Evolutionary conservation across 2,888 invertebrate species (phyloP), one percentile per base, ranked within the genome.

Genomic region (Agrypnus murinus): DNA sequence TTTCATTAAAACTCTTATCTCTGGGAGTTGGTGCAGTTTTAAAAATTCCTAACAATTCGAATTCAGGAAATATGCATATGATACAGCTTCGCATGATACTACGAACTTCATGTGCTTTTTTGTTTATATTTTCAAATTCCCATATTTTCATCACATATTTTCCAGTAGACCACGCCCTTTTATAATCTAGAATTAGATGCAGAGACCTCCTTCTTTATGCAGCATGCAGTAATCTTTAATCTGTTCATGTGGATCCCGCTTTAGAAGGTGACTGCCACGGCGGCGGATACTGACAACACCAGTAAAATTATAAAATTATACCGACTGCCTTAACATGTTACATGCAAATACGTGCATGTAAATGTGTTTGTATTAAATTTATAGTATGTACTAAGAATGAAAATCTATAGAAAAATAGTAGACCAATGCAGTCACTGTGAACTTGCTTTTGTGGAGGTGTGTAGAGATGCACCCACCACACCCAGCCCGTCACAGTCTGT

Each of bases 391-490:
- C 65, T 43, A 45, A 50, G 76, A 76, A 77, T 77, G 73, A 76
- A 78, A 78, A 75, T 77, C 77, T 77, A 77, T 79, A 77, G 31
- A 43, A 43, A 14, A 38, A 15, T 17, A 57, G 34, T 7, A 50
- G 31, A 46, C 32, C 50, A 64, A 12, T 50, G 36, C 36, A 65
- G 46, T n/a, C n/a, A n/a, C n/a, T 55, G 72, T 70, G 82, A 82
- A 82, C 85, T 86, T 86, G 86, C 86, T 86, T 85, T 86, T 85
- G 86, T 85, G 83, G 85, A 83, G 80, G 82, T 80, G 85, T 84
- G 36, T 86, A 86, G 73, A 71, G 79, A 86, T 86, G 87, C 86
- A 88, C 86, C 89, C 87, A 86, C 87, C 87, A 87, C 86, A 88
- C 86, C 86, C 86, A 85, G 84, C 84, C 85, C 82, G 85, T 84